Conservation (phyloP, 2,888 invertebrate species). For the Epirrhoe alternata region DNA sequence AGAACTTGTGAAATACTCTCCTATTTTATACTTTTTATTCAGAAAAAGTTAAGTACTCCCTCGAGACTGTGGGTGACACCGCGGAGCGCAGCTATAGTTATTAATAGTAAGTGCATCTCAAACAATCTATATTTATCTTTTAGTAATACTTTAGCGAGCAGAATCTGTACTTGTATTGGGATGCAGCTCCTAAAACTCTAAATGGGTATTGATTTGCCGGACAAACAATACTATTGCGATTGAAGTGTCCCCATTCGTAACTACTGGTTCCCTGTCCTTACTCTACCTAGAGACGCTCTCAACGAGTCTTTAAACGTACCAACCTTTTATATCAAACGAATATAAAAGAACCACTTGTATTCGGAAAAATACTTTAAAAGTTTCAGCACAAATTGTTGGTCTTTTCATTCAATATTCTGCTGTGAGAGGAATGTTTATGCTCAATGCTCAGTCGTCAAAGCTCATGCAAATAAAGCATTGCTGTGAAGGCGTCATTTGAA, state of each 20-base stretch:
- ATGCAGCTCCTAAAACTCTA: not conserved
- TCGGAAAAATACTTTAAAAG: conserved; percentile 6
- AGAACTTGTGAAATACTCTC: conserved; percentile 9
- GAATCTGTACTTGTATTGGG: not conserved
- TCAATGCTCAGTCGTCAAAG: conserved; percentile 3
- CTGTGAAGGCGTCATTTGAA: conserved; percentile 9
- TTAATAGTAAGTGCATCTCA: too few species aligned
- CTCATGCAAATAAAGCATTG: conserved; percentile 20
- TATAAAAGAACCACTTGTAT: conserved; percentile 14
- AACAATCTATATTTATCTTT: not conserved
- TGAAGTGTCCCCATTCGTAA: conserved; percentile 22
- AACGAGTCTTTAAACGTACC: conserved; percentile 14
- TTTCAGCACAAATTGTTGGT: conserved; percentile 1
- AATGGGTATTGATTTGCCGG: conserved; percentile 6
- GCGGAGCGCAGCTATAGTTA: too few species aligned
- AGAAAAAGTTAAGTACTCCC: too few species aligned
- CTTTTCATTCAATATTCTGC: conserved; percentile 6
- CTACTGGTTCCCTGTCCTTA: conserved; percentile 20
- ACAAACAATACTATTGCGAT: conserved; percentile 18
- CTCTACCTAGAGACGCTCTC: conserved; percentile 14
- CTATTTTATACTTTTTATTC: not conserved
- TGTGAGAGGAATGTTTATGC: conserved; percentile 6
- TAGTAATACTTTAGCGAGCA: not conserved
- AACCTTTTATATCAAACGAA: conserved; percentile 19
- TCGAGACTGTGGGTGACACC: too few species aligned